These are phyloP conservation scores for Xestia rhomboidea DNA, from an alignment of 2,888 invertebrate genomes.

Conservation along the genomic window DNA sequence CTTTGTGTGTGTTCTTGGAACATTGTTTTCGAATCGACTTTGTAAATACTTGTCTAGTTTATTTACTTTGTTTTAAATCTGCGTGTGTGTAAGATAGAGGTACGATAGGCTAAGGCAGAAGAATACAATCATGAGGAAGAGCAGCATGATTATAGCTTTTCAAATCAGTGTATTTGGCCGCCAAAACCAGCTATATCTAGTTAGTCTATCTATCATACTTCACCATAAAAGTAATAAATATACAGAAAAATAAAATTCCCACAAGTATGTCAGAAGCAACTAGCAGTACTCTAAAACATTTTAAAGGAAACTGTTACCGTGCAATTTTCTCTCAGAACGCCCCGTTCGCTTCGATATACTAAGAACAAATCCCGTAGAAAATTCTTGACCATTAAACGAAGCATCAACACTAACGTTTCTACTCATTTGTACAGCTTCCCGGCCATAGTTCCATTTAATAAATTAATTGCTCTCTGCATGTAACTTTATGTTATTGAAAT, in stretches of 20 bases:
- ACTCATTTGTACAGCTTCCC: conserved; percentile 18
- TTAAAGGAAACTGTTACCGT: not conserved
- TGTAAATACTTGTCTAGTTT: conserved; percentile 2
- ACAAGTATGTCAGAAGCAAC: not conserved
- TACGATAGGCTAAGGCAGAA: not conserved
- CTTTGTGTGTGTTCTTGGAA: conserved; percentile 42
- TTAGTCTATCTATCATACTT: not conserved
- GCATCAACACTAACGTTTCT: not conserved
- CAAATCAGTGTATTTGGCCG: not conserved
- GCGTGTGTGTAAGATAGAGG: not conserved
- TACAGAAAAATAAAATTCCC: not conserved
- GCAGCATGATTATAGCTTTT: not conserved
- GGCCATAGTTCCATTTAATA: conserved; percentile 36
- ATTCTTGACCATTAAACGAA: conserved; percentile 1
- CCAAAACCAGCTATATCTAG: not conserved
- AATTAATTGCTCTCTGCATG: conserved; percentile 47
- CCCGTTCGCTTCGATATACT: not conserved
- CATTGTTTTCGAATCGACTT: conserved; percentile 34
- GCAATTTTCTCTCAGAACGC: not conserved
- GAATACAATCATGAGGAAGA: not conserved
- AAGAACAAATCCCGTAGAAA: conserved; percentile 7
- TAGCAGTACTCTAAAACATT: not conserved
- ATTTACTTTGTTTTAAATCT: not conserved
- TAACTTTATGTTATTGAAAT: conserved; percentile 66
- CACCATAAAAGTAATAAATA: not conserved